These are phyloP conservation scores for Euthynnus affinis DNA, from an alignment of 2,797 vertebrate species.

Conservation along the genomic window DNA sequence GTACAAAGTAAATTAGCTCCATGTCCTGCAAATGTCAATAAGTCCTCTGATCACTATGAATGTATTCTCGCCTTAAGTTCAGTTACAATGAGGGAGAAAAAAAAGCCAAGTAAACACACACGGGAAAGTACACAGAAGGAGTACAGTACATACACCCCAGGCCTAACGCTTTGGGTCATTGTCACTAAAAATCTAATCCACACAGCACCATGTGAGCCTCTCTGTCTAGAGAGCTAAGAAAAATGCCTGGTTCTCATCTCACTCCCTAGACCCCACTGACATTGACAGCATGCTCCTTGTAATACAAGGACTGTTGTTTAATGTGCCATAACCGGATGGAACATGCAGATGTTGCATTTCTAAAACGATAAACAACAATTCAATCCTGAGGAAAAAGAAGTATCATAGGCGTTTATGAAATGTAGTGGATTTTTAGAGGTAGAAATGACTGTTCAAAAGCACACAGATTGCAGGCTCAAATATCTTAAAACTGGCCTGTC, in stretches of 20 bases:
- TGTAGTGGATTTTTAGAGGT: conserved; percentile 39
- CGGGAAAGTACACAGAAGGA: conserved; percentile 56
- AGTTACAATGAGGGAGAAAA: conserved; percentile 20
- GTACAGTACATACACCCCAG: conserved; percentile 62
- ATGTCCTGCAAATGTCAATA: conserved; percentile 72
- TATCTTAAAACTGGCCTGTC: conserved; percentile 37
- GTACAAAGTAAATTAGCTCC: conserved; percentile 61
- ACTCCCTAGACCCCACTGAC: conserved; percentile 67
- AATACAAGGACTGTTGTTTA: conserved; percentile 70
- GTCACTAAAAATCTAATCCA: conserved; percentile 79
- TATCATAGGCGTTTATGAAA: conserved; percentile 43
- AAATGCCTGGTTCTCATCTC: conserved; percentile 71
- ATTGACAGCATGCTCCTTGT: conserved; percentile 78
- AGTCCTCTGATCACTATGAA: conserved; percentile 60
- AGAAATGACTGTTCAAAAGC: conserved; percentile 39
- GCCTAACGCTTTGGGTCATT: conserved; percentile 73
- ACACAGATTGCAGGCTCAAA: conserved; percentile 15
- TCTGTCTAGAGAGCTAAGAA: conserved; percentile 63
- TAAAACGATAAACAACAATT: conserved; percentile 76
- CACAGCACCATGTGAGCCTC: conserved; percentile 63
- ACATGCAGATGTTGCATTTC: conserved; percentile 80
- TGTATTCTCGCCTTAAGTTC: conserved; percentile 56
- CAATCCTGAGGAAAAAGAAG: conserved; percentile 54
- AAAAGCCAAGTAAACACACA: conserved; percentile 40
- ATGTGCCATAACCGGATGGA: conserved; percentile 76